A percentile compares a stretch with the other conserved stretches of the same genome.
Evolutionary conservation across 1,140 invertebrate genomes (phyloP).

Genomic region (Lysiphlebus fabarum): DNA sequence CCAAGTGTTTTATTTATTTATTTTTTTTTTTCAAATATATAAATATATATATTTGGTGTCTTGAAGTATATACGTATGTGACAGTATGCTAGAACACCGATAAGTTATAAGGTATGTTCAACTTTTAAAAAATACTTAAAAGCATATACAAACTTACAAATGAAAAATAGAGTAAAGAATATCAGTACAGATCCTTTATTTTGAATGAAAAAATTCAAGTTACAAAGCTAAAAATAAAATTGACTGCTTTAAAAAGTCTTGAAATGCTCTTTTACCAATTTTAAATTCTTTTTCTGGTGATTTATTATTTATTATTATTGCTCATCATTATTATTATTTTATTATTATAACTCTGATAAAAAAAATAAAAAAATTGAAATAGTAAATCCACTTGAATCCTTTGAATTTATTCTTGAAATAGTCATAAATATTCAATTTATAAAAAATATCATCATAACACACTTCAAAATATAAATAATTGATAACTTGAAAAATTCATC

Average conservation of each 20-base stretch:
- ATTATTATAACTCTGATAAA: not conserved
- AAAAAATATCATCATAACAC: too few species aligned
- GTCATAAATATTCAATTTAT: too few species aligned
- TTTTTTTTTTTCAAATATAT: too few species aligned
- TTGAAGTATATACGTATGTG: not conserved
- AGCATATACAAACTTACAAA: constrained; percentile 11
- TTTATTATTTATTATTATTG: constrained; percentile 7
- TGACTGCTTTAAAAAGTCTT: constrained; percentile 23
- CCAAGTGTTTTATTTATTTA: constrained; percentile 9
- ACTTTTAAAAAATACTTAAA: constrained; percentile 18
- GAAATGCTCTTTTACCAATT: constrained; percentile 20
- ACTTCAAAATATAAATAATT: too few species aligned
- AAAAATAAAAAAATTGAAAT: not conserved
- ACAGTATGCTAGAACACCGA: constrained; percentile 14
- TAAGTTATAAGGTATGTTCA: constrained; percentile 26
- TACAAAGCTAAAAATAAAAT: constrained; percentile 3
- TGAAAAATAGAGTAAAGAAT: not conserved
- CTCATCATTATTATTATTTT: constrained; percentile 5
- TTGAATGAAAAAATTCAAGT: not conserved
- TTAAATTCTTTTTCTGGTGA: constrained; percentile 27
- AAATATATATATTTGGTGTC: not conserved
- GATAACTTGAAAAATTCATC: too few species aligned
- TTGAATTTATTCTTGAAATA: too few species aligned
- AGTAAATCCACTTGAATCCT: too few species aligned
- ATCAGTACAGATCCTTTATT: too few species aligned